phyloP scores from a whole-genome alignment of 1,140 invertebrate species.

The Arctopsyche grandis region DNA sequence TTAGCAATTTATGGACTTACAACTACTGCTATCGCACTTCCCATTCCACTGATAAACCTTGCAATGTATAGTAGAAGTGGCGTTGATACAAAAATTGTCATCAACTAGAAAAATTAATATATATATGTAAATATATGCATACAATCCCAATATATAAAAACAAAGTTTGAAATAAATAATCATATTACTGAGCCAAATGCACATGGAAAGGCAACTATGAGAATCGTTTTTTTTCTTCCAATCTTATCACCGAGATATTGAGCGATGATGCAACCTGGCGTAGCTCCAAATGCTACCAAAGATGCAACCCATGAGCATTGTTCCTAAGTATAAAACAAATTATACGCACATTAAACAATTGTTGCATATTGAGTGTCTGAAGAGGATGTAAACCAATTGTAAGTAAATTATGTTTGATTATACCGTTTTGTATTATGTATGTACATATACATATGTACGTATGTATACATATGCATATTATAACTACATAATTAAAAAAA shows the following conservation, averaged over 20 bases:
- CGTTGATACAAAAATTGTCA: conserved; percentile 66
- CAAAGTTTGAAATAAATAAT: too few species aligned
- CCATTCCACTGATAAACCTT: conserved; percentile 68
- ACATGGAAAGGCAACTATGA: conserved; percentile 68
- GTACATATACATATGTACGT: too few species aligned
- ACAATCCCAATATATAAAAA: conserved; percentile 54
- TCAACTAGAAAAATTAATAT: conserved; percentile 70
- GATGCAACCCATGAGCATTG: conserved; percentile 76
- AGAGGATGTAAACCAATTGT: too few species aligned
- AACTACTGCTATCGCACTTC: conserved; percentile 71
- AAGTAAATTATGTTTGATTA: too few species aligned
- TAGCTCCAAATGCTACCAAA: conserved; percentile 73
- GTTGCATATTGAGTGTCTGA: too few species aligned
- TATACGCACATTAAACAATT: conserved; percentile 35
- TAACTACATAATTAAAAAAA: too few species aligned
- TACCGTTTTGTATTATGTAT: too few species aligned
- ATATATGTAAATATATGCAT: too few species aligned
- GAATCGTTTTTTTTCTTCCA: conserved; percentile 72
- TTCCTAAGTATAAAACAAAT: too few species aligned
- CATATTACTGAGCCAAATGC: conserved; percentile 62
- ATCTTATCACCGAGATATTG: conserved; percentile 69
- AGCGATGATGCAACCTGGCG: conserved; percentile 69
- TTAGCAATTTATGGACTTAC: conserved; percentile 56
- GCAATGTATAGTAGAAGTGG: conserved; percentile 65
- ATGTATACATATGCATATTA: too few species aligned